These are phyloP conservation scores for Leptinotarsa haldemani DNA, from an alignment of 2,888 invertebrate species.

Conservation along the genomic window DNA sequence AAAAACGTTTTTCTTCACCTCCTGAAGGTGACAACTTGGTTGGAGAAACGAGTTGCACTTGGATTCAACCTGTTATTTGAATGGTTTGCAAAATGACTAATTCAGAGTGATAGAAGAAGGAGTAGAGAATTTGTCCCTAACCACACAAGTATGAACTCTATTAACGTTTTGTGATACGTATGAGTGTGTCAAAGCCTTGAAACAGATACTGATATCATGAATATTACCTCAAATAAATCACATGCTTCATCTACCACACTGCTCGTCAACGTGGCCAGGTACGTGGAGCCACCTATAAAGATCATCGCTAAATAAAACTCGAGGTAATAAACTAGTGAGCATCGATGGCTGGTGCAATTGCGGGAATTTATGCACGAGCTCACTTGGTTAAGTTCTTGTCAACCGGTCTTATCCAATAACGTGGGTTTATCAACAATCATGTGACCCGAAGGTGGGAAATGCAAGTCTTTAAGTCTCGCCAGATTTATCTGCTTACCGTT, in stretches of 20 bases:
- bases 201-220: background rate
- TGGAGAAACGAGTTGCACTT: too few species aligned
- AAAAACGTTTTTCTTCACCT: too few species aligned
- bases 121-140: too few species aligned
- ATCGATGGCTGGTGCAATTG: conserved; percentile 60
- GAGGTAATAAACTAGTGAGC: conserved; percentile 58
- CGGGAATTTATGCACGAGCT: conserved; percentile 50
- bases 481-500: conserved; percentile 34
- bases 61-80: too few species aligned
- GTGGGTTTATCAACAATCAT: conserved; percentile 48
- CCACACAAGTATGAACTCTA: too few species aligned
- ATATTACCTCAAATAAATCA: background rate
- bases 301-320: conserved; percentile 53
- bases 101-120: too few species aligned
- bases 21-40: too few species aligned
- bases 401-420: conserved; percentile 54
- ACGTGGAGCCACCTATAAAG: conserved; percentile 60
- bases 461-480: conserved; percentile 30
- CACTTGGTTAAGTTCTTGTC: conserved; percentile 54
- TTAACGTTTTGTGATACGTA: too few species aligned
- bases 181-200: too few species aligned
- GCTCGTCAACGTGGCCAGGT: background rate
- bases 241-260: background rate
- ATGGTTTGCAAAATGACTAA: too few species aligned
- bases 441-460: conserved; percentile 57